Percentiles rank a stretch among this genome's conserved stretches.
phyloP scores from a whole-genome alignment of 2,113 vertebrate species.

The Mixornis gularis region DNA sequence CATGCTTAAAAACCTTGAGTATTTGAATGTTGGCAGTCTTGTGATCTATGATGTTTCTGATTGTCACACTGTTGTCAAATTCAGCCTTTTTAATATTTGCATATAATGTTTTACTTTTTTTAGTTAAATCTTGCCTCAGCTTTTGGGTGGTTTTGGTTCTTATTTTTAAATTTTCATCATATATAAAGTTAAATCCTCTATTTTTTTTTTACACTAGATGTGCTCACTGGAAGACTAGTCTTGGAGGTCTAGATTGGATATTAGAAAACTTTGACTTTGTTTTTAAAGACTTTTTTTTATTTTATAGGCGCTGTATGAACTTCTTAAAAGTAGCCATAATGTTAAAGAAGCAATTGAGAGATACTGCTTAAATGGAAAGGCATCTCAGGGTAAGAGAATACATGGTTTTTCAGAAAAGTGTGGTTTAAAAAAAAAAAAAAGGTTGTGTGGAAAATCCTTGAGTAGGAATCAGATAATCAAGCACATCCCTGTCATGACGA shows the following conservation, averaged over 20 bases:
- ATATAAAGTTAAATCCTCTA: background rate
- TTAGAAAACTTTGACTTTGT: background rate
- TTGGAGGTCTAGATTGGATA: background rate
- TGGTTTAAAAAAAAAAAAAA: background rate
- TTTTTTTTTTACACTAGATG: background rate
- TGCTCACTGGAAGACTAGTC: background rate
- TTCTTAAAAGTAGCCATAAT: constrained; percentile 90
- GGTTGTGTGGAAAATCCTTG: background rate
- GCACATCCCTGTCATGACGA: background rate
- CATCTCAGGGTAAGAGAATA: constrained; percentile 81
- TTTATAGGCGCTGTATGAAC: constrained; percentile 87
- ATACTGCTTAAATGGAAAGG: constrained; percentile 82
- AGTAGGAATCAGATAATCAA: background rate
- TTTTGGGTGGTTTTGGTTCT: background rate
- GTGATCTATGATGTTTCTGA: background rate
- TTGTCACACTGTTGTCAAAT: background rate
- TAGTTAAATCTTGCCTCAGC: background rate
- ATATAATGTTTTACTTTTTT: background rate
- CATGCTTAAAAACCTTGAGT: background rate
- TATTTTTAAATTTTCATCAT: background rate
- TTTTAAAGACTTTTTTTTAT: background rate
- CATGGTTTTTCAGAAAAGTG: background rate
- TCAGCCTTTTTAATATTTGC: background rate
- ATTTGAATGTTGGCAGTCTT: background rate
- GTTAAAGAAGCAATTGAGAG: constrained; percentile 85